Evolutionary conservation across 2,113 vertebrate genomes (phyloP).

Genomic region (Dasypus novemcinctus): DNA sequence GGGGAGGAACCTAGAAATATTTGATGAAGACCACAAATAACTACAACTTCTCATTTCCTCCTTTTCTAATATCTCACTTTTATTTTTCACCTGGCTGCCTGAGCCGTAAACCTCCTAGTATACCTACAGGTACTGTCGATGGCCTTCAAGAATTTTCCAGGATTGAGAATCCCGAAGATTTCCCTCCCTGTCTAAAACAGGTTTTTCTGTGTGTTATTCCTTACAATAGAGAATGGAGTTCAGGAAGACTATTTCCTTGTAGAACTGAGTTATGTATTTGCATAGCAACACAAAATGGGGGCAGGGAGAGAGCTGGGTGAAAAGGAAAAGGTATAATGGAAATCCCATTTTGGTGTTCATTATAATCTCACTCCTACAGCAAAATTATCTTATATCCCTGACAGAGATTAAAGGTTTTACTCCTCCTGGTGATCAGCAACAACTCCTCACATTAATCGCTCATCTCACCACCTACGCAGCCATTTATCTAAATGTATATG

Average conservation of each 20-base stretch:
- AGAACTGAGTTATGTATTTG: background rate
- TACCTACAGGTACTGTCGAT: background rate
- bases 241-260: background rate
- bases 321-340: constrained; percentile 18
- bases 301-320: background rate
- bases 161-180: background rate
- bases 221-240: background rate
- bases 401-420: constrained; percentile 65
- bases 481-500: constrained; percentile 60
- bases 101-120: background rate
- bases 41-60: background rate
- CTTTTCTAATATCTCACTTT: background rate
- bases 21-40: background rate
- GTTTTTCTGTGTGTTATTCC: background rate
- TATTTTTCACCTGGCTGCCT: background rate
- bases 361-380: constrained; percentile 53
- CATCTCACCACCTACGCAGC: constrained; percentile 35
- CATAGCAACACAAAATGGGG: constrained; percentile 3
- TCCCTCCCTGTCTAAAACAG: background rate
- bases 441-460: constrained; percentile 59
- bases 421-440: constrained; percentile 56
- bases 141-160: background rate
- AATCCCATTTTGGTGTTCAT: constrained; percentile 62
- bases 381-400: constrained; percentile 58
- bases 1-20: background rate